phyloP scores from a whole-genome alignment of 1,140 invertebrate species.

The Sogatella furcifera region DNA sequence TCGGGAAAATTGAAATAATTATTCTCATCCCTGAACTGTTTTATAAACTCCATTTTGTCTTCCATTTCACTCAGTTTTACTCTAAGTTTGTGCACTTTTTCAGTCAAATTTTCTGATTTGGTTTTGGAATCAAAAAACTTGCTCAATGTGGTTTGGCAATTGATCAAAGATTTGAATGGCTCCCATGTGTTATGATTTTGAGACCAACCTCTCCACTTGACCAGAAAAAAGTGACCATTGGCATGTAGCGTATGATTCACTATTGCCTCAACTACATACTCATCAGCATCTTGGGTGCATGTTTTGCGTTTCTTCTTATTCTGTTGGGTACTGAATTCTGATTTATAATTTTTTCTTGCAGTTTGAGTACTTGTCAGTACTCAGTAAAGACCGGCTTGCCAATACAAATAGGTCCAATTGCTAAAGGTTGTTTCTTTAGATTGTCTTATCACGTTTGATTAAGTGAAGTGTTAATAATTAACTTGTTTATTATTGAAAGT shows the following conservation, averaged over 20 bases:
- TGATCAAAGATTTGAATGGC: slow-evolving; percentile 56
- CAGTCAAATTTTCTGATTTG: neutral
- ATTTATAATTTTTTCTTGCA: too few relatives aligned
- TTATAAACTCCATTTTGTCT: slow-evolving; percentile 9
- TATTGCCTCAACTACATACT: slow-evolving; percentile 63
- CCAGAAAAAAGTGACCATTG: slow-evolving; percentile 42
- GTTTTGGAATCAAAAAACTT: slow-evolving; percentile 37
- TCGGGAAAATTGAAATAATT: slow-evolving; percentile 26
- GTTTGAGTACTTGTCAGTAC: too few relatives aligned
- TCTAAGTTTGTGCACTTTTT: slow-evolving; percentile 13
- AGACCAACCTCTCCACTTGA: slow-evolving; percentile 80
- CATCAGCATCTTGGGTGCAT: slow-evolving; percentile 24
- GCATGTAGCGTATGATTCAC: slow-evolving; percentile 39
- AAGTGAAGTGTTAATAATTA: too few relatives aligned
- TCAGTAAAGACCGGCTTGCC: too few relatives aligned
- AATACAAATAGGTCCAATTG: too few relatives aligned
- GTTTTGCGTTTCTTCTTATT: neutral
- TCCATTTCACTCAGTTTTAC: too few relatives aligned
- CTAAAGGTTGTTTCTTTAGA: too few relatives aligned
- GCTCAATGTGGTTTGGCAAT: slow-evolving; percentile 41
- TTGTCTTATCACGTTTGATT: too few relatives aligned
- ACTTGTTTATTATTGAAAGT: too few relatives aligned
- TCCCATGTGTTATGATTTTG: slow-evolving; percentile 75
- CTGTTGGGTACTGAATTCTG: neutral
- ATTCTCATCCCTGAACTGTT: slow-evolving; percentile 26